These are phyloP conservation scores for Leistus spinibarbis DNA, from an alignment of 2,888 invertebrate species.

Conservation along the genomic window DNA sequence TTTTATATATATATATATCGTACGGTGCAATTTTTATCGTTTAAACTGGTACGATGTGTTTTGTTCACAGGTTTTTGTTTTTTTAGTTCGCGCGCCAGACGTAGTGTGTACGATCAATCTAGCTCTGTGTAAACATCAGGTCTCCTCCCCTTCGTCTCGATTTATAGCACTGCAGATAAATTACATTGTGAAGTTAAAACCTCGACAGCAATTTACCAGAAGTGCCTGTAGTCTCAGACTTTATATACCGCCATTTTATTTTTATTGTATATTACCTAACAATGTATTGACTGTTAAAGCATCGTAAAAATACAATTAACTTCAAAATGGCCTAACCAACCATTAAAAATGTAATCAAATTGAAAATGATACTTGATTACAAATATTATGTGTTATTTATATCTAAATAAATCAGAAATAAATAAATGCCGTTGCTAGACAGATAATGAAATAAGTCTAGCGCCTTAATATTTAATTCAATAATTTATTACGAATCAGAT, in stretches of 20 bases:
- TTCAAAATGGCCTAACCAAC: too few species aligned
- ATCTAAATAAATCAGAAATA: too few species aligned
- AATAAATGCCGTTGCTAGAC: too few species aligned
- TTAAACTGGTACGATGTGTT: constrained; percentile 5
- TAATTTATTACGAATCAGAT: too few species aligned
- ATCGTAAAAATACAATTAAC: background rate
- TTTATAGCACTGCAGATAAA: constrained; percentile 19
- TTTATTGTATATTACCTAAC: background rate
- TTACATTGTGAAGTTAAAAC: constrained; percentile 12
- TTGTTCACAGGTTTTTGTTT: background rate
- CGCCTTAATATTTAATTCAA: too few species aligned
- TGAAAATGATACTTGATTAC: too few species aligned
- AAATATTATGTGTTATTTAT: too few species aligned
- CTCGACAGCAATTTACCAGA: background rate
- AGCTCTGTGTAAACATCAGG: constrained; percentile 9
- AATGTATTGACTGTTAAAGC: background rate
- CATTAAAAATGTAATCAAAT: too few species aligned
- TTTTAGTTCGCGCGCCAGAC: constrained; percentile 5
- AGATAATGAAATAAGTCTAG: too few species aligned
- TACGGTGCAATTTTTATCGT: constrained; percentile 16
- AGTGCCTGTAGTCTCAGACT: background rate
- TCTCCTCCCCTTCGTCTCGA: background rate
- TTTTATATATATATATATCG: constrained; percentile 14
- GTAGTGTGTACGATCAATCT: constrained; percentile 17
- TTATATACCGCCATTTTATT: background rate